These are phyloP conservation scores for Heliangelus exortis DNA, from an alignment of 2,797 vertebrate species.

Conservation along the genomic window DNA sequence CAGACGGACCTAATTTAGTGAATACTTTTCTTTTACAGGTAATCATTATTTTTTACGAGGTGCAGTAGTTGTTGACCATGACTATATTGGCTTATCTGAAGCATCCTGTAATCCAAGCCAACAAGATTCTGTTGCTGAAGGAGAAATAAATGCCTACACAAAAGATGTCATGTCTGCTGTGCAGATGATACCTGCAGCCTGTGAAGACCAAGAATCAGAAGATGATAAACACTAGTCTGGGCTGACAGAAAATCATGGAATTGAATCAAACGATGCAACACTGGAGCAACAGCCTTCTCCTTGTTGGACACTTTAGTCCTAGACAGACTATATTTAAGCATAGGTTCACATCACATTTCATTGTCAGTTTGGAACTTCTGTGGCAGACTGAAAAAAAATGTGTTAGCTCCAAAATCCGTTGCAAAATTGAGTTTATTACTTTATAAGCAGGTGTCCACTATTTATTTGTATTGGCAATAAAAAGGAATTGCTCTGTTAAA, in stretches of 20 bases:
- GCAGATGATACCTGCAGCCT: neutral
- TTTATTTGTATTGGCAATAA: neutral
- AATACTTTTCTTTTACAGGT: slow-evolving; percentile 61
- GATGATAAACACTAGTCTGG: slow-evolving; percentile 43
- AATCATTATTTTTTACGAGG: slow-evolving; percentile 58
- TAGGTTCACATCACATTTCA: neutral
- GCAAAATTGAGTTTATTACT: neutral
- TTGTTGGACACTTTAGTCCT: slow-evolving; percentile 63
- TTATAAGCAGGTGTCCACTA: neutral
- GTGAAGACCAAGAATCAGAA: slow-evolving; percentile 49
- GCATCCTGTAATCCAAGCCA: slow-evolving; percentile 46
- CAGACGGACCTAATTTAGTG: neutral
- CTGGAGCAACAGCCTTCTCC: slow-evolving; percentile 48
- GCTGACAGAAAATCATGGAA: slow-evolving; percentile 14
- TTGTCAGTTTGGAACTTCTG: neutral
- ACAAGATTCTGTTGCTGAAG: slow-evolving; percentile 25
- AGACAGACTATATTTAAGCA: slow-evolving; percentile 53
- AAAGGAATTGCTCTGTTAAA: neutral
- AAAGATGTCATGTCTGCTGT: neutral
- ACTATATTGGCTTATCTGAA: slow-evolving; percentile 71
- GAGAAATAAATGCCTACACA: neutral
- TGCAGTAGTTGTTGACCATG: slow-evolving; percentile 71
- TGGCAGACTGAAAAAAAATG: neutral
- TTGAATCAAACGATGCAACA: neutral
- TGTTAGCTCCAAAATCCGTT: neutral